Percentiles rank a stretch among this genome's conserved stretches.
Evolutionary conservation across 2,797 vertebrate species (phyloP).

Genomic region (Bradypus variegatus): DNA sequence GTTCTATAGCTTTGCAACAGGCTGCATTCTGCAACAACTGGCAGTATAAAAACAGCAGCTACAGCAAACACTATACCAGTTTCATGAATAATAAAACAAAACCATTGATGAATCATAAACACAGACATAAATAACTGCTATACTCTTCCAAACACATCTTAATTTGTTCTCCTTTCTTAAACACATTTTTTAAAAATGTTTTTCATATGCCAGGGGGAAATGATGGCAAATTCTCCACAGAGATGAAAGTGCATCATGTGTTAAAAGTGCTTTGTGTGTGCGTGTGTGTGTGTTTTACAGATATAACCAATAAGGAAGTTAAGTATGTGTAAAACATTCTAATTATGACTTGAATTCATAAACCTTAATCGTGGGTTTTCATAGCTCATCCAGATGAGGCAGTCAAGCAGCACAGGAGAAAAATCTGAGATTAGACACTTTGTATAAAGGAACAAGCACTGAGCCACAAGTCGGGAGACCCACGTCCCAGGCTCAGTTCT

Average conservation of each 20-base stretch:
- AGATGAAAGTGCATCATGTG: constrained; percentile 71
- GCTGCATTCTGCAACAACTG: background rate
- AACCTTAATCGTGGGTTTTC: background rate
- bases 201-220: constrained; percentile 48
- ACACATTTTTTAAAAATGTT: constrained; percentile 26
- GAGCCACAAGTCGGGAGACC: background rate
- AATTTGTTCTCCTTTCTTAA: constrained; percentile 47
- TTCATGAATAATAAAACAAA: background rate
- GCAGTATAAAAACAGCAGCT: background rate
- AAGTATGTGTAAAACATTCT: constrained; percentile 38
- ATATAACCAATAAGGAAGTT: background rate
- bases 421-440: background rate
- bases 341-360: background rate
- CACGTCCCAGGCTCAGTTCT: fast-evolving
- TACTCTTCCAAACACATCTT: background rate
- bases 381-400: background rate
- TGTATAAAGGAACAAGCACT: background rate
- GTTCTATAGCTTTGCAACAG: background rate
- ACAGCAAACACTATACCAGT: background rate
- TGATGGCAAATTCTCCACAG: constrained; percentile 53
- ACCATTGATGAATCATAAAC: background rate
- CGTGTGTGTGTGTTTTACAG: constrained; percentile 40
- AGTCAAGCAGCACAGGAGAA: background rate
- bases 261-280: constrained; percentile 64
- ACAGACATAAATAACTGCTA: background rate